A percentile compares a stretch with the other conserved stretches of the same genome.
These are phyloP conservation scores for Neolamprologus sp. DNA, from an alignment of 2,113 vertebrate genomes.

Conservation along the genomic window DNA sequence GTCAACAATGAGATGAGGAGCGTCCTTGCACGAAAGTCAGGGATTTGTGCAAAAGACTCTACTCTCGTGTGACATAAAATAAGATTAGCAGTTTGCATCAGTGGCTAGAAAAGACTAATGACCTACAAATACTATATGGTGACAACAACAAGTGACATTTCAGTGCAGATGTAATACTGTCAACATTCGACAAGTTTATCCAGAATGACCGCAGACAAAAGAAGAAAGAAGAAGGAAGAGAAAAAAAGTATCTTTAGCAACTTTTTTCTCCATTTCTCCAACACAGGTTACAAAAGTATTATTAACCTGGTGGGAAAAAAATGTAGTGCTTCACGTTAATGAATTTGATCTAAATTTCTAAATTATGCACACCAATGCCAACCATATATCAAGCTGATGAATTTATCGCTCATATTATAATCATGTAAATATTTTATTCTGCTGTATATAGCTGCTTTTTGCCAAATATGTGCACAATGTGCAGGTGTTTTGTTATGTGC, in stretches of 20 bases:
- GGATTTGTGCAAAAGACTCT: constrained; percentile 76
- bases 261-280: not conserved
- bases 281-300: not conserved
- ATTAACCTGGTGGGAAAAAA: not conserved
- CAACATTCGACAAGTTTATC: not conserved
- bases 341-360: not conserved
- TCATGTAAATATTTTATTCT: constrained; percentile 22
- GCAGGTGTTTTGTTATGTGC: not conserved
- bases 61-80: constrained; percentile 79
- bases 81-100: not conserved
- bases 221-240: not conserved
- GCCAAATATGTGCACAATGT: constrained; percentile 11
- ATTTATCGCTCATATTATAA: not conserved
- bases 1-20: constrained; percentile 79
- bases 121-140: not conserved
- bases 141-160: not conserved
- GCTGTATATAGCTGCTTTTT: not conserved
- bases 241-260: not conserved
- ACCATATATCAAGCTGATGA: not conserved
- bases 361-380: not conserved
- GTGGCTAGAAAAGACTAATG: not conserved
- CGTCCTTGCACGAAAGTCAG: constrained; percentile 66
- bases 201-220: not conserved
- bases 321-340: not conserved
- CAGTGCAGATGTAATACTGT: not conserved